Evolutionary conservation across 2,888 invertebrate species (phyloP).

Genomic region (Hydraecia micacea): DNA sequence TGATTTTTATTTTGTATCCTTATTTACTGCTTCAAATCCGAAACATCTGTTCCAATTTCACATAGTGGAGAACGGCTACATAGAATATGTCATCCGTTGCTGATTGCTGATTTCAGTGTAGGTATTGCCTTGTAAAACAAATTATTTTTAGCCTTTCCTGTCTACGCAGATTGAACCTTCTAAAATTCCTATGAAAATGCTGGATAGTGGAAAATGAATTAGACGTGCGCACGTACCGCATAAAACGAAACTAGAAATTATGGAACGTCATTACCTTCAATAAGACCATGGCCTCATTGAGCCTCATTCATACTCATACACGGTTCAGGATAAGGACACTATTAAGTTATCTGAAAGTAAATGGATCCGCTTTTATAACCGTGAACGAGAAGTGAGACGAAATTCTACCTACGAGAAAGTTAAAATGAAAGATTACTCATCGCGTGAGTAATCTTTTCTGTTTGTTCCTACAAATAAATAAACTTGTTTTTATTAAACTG

Average conservation of each 20-base stretch:
- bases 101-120: not conserved
- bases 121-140: not conserved
- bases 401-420: not conserved
- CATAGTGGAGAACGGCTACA: not conserved
- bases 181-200: not conserved
- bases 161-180: not conserved
- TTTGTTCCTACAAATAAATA: not conserved
- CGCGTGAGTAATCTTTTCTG: not conserved
- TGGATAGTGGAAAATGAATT: not conserved
- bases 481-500: not conserved
- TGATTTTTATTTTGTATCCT: conserved; percentile 8
- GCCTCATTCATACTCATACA: not conserved
- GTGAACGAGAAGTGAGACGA: not conserved
- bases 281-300: not conserved
- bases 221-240: not conserved
- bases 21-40: not conserved
- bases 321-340: not conserved
- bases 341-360: not conserved
- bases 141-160: not conserved
- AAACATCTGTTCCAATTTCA: not conserved
- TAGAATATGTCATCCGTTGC: not conserved
- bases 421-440: not conserved
- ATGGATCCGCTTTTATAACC: not conserved
- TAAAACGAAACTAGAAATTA: not conserved
- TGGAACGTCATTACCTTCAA: not conserved